phyloP scores from a whole-genome alignment of 2,888 invertebrate genomes.

The Tinea trinotella region DNA sequence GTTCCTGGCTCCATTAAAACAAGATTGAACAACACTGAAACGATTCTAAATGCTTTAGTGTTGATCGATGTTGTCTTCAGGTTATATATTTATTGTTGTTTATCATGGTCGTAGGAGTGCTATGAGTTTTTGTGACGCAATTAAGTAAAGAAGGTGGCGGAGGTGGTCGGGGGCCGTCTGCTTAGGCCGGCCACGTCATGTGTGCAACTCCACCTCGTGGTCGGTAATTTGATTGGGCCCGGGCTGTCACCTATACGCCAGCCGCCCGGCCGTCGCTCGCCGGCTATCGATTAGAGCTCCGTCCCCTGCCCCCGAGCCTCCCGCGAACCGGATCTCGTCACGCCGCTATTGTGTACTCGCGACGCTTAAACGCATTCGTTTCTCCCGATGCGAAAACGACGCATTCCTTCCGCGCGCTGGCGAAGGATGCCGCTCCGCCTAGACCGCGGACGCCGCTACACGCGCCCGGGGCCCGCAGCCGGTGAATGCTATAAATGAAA shows the following conservation, averaged over 20 bases:
- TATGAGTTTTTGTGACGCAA: too few relatives aligned
- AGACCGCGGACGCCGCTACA: slow-evolving; percentile 28
- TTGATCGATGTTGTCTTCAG: too few relatives aligned
- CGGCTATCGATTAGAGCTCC: slow-evolving; percentile 67
- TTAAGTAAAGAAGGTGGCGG: too few relatives aligned
- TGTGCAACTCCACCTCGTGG: slow-evolving; percentile 57
- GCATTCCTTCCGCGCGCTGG: slow-evolving; percentile 70
- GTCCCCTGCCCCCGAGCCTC: slow-evolving; percentile 47
- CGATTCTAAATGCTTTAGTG: too few relatives aligned
- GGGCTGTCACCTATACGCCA: slow-evolving; percentile 72
- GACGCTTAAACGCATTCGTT: slow-evolving; percentile 73
- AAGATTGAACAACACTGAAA: too few relatives aligned
- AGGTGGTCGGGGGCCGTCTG: too few relatives aligned
- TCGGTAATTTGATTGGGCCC: slow-evolving; percentile 67
- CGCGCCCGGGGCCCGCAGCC: not conserved
- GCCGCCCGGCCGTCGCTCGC: slow-evolving; percentile 70
- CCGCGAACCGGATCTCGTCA: slow-evolving; percentile 73
- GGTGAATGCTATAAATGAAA: not conserved
- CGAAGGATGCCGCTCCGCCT: slow-evolving; percentile 47
- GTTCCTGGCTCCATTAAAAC: too few relatives aligned
- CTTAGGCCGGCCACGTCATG: too few relatives aligned
- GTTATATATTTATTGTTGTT: too few relatives aligned
- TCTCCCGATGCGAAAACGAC: slow-evolving; percentile 73
- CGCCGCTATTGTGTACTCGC: slow-evolving; percentile 73
- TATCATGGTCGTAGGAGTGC: too few relatives aligned